Percentiles rank a stretch among this genome's conserved stretches.
Conservation (phyloP, 2,113 vertebrate species). For the Ageneiosus marmoratus region DNA sequence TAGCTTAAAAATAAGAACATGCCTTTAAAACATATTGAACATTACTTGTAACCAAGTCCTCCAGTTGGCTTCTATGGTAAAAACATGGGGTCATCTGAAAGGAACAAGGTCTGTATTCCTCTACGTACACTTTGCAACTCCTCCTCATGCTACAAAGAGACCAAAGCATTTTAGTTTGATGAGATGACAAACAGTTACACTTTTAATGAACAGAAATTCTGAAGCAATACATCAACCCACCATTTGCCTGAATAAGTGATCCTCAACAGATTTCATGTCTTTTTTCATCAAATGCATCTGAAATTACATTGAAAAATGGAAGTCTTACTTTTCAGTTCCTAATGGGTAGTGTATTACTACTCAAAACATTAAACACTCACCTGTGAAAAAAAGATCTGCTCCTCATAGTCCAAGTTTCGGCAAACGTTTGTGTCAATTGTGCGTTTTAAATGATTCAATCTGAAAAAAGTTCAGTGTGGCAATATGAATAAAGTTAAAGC, state of each 20-base stretch:
- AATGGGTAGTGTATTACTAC: background rate
- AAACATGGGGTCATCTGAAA: constrained; percentile 62
- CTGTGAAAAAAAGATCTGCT: constrained; percentile 71
- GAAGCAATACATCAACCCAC: constrained; percentile 58
- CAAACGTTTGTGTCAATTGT: constrained; percentile 57
- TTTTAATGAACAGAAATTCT: background rate
- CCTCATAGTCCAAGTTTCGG: constrained; percentile 65
- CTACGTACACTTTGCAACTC: constrained; percentile 70
- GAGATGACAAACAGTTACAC: background rate
- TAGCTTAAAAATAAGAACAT: constrained; percentile 28
- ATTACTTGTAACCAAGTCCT: constrained; percentile 14
- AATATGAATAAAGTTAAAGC: background rate
- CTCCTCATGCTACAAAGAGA: constrained; percentile 67
- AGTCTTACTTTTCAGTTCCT: background rate
- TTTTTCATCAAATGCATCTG: constrained; percentile 75
- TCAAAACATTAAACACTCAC: constrained; percentile 51
- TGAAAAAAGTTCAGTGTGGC: constrained; percentile 39
- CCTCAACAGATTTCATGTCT: constrained; percentile 75
- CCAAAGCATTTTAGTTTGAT: background rate
- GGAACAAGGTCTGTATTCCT: constrained; percentile 71
- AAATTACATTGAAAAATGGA: constrained; percentile 35
- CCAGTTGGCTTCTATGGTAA: constrained; percentile 36
- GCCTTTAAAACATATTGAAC: constrained; percentile 23
- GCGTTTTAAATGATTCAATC: constrained; percentile 62
- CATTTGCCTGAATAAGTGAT: constrained; percentile 72